Evolutionary conservation across 2,113 vertebrate species (phyloP).

Genomic region (Seriola dumerili): DNA sequence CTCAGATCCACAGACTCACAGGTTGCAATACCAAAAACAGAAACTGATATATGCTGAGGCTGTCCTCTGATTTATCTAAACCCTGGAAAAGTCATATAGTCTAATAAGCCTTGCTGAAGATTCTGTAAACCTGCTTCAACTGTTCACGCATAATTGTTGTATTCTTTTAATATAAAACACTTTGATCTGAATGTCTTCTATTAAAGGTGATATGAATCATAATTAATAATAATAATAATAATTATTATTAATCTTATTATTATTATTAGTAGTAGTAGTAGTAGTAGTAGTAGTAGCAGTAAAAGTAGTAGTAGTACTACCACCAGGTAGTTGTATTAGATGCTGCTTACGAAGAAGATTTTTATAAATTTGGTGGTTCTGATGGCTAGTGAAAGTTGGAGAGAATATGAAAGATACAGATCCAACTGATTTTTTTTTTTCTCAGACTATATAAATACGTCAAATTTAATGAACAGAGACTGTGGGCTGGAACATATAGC

Average conservation of each 20-base stretch:
- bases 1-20: not conserved
- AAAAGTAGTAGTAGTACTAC: not conserved
- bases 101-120: not conserved
- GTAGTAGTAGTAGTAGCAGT: no score
- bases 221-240: not conserved
- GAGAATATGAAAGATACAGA: not conserved
- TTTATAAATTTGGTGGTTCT: not conserved
- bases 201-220: not conserved
- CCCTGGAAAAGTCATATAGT: not conserved
- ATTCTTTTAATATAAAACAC: not conserved
- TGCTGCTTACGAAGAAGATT: no score
- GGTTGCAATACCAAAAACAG: not conserved
- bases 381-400: not conserved
- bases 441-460: constrained; percentile 1
- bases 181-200: not conserved
- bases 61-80: not conserved
- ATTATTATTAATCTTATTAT: not conserved
- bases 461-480: constrained; percentile 2
- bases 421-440: not conserved
- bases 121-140: not conserved
- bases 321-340: not conserved
- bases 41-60: not conserved
- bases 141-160: not conserved
- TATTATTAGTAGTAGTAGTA: not conserved
- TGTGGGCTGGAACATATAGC: not conserved